Evolutionary conservation across 2,888 invertebrate species (phyloP), one percentile per base, ranked within the genome.

Genomic region (Acronicta leporina): DNA sequence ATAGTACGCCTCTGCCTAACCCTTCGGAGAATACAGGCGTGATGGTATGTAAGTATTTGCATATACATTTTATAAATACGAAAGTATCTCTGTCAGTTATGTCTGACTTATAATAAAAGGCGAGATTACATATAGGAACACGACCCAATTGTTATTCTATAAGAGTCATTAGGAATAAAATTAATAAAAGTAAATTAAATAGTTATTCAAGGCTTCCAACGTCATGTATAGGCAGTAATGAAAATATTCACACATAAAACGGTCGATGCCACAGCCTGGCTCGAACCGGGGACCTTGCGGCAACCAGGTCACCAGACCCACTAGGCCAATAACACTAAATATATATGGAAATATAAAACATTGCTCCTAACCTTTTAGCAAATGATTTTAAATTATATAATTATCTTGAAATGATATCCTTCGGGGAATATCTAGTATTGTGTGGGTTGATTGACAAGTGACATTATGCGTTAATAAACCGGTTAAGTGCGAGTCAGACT

Each of bases 341-440:
- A 43, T 14, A 40, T 53, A 68, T 73, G 73, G 35, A 59, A 50
- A 73, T 63, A 15, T 46, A 16, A 25, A 35, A 68, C 33, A 73
- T 6, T 55, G 33, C 13, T 9, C 16, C 56, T 63, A 54, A 71
- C 55, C 64, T 73, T n/a, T 70, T 42, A 16, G 38, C 42, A 30
- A 54, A 40, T 40, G 49, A 30, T 46, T 55, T 42, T 53, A 68
- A 27, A 69, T 55, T 57, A 56, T 38, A 35, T 35, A 35, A 35
- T 35, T 43, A 27, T 43, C 68, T 73, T 47, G 11, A 20, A 55
- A 49, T 61, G 0, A 41, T 45, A 43, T 69, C 59, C 59, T 73
- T 64, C 50, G 8, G 20, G 9, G 53, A 27, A 53, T 45, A 54
- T 52, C 53, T 41, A 14, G 14, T 41, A 42, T n/a, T 54, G 13